Base-by-base conservation (phyloP, 2,797 vertebrate genomes). In the Megalops cyprinoides region DNA sequence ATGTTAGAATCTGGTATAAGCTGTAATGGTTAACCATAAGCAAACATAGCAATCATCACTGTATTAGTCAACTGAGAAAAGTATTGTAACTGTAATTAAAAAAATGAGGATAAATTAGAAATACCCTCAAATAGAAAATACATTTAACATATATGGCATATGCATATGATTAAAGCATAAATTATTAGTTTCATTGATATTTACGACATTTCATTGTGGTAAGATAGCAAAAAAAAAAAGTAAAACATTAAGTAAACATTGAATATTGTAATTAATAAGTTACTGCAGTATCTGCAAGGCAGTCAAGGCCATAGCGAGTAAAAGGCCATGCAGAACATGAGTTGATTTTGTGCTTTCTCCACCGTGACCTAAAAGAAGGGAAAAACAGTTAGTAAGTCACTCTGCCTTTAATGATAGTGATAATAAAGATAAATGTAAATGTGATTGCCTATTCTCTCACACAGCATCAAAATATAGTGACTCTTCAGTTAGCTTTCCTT, bases 241-340 rank as follows among this genome's bases (percentile, higher is more conserved):
- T 39, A 39, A 71, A 71, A n/a, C n/a, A n/a, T n/a, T n/a, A n/a
- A n/a, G 67, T 37, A 18, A 65, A 37, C 51, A 53, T 53, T 53
- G 9, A 53, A 51, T 14, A 53, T 53, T 44, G 67, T 71, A 44
- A 69, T 39, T 42, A 14, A 71, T 14, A 71, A 71, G 80, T 91
- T 75, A 90, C 6, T 78, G 67, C 0, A 84, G 3, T 14, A 80
- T 1, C 42, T 82, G 79, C 79, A 84, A 85, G 79, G 86, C 84
- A 0, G 80, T 56, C 56, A 88, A 0, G 78, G 89, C 42, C 76
- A 91, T 56, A 0, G 12, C 18, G 0, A 91, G 55, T 60, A 92
- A 62, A 39, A 85, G 4, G n/a, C n/a, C n/a, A 0, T 85, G 85
- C 55, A 88, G 60, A 69, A 84, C 67, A 0, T 28, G 18, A 0